Base-by-base conservation (phyloP, 2,797 vertebrate genomes). In the Halcyon leucocephala region DNA sequence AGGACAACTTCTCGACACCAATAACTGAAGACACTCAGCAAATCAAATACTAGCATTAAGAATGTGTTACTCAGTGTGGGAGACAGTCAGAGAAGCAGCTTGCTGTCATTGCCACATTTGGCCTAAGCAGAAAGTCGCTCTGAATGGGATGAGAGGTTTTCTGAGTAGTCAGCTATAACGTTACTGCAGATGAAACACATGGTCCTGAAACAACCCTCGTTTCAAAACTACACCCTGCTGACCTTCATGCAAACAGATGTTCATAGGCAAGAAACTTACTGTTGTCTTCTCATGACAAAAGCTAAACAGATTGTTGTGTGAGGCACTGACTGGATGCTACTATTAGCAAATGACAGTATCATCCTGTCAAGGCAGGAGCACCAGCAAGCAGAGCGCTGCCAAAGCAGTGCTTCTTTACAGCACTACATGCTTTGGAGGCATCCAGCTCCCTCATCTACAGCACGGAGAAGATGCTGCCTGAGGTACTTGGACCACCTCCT, bases 321-420 rank as follows among this genome's bases (percentile, higher is more conserved):
- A 33, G 51, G 83, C 51, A 41, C 51, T 51, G 61, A 7, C 55
- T 42, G 65, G 74, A 51, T 69, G 33, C n/a, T 92, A 82, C 64
- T 74, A 3, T 64, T 29, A 37, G 46, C n/a, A 66, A 66, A 49
- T 7, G 61, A 15, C 14, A 57, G 51, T 57, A 42, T 42, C 55
- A 5, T 48, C 62, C 57, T 57, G n/a, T 9, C 67, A 3, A 44
- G 35, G 57, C 46, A 55, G 62, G 72, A 74, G 64, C 4, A 2
- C 22, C 29, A 28, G 33, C 48, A 24, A 1, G 13, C 21, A 14
- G 72, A 17, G 66, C 58, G 9, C 55, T 60, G 69, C 72, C 88
- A 39, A 22, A 44, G 21, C 3, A 0, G 7, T 19, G 55, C 66
- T 51, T 29, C 2, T 9, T 3, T 7, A 12, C 14, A 31, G 41